Conservation (phyloP, 2,797 vertebrate genomes). For the Phoeniculus purpureus region DNA sequence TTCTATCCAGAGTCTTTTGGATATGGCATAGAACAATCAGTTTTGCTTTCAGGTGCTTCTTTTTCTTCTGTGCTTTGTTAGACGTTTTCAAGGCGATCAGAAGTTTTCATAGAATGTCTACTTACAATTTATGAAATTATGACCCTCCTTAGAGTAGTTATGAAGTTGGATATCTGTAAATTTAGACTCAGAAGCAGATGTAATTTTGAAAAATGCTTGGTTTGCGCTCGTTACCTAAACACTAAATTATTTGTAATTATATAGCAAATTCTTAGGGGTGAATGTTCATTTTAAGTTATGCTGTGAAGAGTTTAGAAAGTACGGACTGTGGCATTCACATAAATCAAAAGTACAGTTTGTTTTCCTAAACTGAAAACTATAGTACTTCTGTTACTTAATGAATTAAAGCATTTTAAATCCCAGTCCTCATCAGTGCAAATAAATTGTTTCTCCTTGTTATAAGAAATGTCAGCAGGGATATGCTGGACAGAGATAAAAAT, state of each 20-base stretch:
- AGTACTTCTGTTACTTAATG: background rate
- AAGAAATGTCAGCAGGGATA: background rate
- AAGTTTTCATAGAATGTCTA: background rate
- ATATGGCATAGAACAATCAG: background rate
- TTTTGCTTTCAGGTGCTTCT: background rate
- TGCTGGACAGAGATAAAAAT: background rate
- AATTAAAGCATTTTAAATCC: background rate
- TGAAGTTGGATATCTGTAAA: background rate
- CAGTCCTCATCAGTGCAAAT: background rate
- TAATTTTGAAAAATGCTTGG: background rate
- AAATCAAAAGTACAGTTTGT: background rate
- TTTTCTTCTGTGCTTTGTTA: background rate
- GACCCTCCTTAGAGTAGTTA: background rate
- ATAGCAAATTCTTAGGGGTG: background rate
- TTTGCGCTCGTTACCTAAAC: background rate
- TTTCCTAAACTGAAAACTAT: background rate
- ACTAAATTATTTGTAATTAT: background rate
- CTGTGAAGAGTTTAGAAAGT: background rate
- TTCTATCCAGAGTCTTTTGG: background rate
- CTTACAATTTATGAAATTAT: background rate
- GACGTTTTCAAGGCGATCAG: background rate
- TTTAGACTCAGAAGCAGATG: background rate
- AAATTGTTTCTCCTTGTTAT: background rate
- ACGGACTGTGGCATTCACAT: background rate
- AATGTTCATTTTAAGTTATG: background rate